Conservation (phyloP, 35 echinoderm and acorn worm species). For the Holothuria glaberrima region DNA sequence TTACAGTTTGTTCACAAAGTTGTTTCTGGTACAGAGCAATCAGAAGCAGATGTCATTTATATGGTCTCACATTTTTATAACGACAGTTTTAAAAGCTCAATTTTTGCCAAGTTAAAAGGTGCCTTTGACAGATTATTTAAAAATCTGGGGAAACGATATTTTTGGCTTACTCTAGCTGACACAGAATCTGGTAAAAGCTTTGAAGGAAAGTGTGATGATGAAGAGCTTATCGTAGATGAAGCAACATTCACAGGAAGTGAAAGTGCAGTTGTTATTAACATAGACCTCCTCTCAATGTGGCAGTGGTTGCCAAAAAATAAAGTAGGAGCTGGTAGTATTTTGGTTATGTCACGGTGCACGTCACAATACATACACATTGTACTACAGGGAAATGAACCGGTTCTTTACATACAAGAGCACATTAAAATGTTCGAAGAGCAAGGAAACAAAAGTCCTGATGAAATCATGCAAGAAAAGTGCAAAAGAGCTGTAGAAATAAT, state of each 20-base stretch:
- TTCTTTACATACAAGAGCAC: not conserved
- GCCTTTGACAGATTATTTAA: not conserved
- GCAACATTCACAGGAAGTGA: not conserved
- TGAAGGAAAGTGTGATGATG: not conserved
- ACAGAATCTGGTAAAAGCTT: not conserved
- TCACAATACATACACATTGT: not conserved
- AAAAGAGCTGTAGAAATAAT: no score
- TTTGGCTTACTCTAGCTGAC: not conserved
- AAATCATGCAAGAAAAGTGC: no score
- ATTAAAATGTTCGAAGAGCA: not conserved
- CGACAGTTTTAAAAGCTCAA: not conserved
- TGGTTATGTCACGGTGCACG: not conserved
- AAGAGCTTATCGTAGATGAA: not conserved
- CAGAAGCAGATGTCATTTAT: not conserved
- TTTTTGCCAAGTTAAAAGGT: not conserved
- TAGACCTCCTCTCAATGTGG: slow-evolving; percentile 5
- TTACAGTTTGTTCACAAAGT: not conserved
- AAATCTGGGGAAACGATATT: not conserved
- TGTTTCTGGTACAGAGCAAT: not conserved
- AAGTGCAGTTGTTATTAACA: not conserved
- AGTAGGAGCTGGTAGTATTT: not conserved
- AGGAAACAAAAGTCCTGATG: not conserved
- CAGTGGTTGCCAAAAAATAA: not conserved
- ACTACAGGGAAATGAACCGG: not conserved
- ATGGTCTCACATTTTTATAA: slow-evolving; percentile 8